A percentile compares a stretch with the other conserved stretches of the same genome.
Evolutionary conservation across 2,888 invertebrate species (phyloP).

Genomic region (Eupithecia insigniata): DNA sequence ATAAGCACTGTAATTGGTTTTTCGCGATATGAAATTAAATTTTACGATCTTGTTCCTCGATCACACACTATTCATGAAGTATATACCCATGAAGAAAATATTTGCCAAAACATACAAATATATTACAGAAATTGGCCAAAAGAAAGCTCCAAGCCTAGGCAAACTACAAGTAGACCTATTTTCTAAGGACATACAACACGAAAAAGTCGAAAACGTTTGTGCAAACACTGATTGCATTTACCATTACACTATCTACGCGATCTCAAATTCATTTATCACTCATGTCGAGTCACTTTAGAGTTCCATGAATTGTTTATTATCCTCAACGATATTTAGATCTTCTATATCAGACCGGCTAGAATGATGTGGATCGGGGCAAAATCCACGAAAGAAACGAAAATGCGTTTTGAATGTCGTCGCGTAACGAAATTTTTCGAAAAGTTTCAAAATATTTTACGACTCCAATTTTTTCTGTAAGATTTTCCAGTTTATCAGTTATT

Average conservation of each 20-base stretch:
- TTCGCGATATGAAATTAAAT: slow-evolving; percentile 9
- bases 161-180: not conserved
- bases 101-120: not conserved
- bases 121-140: not conserved
- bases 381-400: not conserved
- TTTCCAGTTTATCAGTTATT: not conserved
- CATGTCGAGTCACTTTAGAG: slow-evolving; percentile 20
- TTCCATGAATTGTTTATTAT: slow-evolving; percentile 9
- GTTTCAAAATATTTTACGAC: too few relatives aligned
- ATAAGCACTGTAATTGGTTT: slow-evolving; percentile 11
- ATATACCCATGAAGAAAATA: not conserved
- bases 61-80: not conserved
- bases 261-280: slow-evolving; percentile 60
- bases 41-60: not conserved
- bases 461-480: not conserved
- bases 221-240: slow-evolving; percentile 31
- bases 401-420: not conserved
- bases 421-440: too few relatives aligned
- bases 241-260: slow-evolving; percentile 42
- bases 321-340: not conserved
- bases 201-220: slow-evolving; percentile 8
- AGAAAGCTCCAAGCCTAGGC: not conserved
- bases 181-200: not conserved
- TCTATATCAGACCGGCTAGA: not conserved
- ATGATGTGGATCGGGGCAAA: not conserved